Evolutionary conservation across 2,888 invertebrate species (phyloP), one percentile per base, ranked within the genome.

Genomic region (Pycnomerus fuliginosus): DNA sequence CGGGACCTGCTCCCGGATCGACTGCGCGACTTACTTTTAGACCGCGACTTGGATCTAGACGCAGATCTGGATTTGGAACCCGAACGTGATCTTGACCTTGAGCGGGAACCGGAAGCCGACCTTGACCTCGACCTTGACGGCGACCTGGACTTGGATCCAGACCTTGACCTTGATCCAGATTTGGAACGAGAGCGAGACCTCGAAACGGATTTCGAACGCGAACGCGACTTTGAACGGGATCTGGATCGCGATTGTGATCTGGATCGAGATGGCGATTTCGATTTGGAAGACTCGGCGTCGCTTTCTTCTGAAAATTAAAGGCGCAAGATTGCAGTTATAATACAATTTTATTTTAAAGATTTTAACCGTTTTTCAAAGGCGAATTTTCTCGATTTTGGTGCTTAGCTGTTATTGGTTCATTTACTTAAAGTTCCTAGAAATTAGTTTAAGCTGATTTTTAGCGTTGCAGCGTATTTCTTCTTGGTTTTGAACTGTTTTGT

Each of bases 191-290:
- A 74, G 29, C 61, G 59, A 3, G 72, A 70, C 3, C 61, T 57
- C 1, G 71, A 69, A 24, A 56, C 58, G 0, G 71, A 71, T 42
- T 53, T 48, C 3, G 56, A 50, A 5, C 44, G 33, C 0, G 59
- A 56, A 13, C 50, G 48, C 1, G 60, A 53, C 7, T 17, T 29
- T 20, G 53, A 49, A 3, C 32, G 22, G 13, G 53, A 53, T 30
- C 71, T 11, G 52, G 68, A 31, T 70, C 76, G 1, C 68, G 73
- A 52, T 71, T 69, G 4, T 60, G 68, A 42, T 62, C 58, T 32
- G 46, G 70, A 58, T 27, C 48, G 58, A 2, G 65, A 69, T 17
- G 56, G 34, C 2, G 66, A 67, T 28, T 62, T 61, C 1, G 72
- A 71, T 42, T 61, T 50, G 1, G 72, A 70, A 53, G 56, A 16